These are phyloP conservation scores for Dunckerocampus dactyliophorus DNA, from an alignment of 2,113 vertebrate genomes.

Conservation along the genomic window DNA sequence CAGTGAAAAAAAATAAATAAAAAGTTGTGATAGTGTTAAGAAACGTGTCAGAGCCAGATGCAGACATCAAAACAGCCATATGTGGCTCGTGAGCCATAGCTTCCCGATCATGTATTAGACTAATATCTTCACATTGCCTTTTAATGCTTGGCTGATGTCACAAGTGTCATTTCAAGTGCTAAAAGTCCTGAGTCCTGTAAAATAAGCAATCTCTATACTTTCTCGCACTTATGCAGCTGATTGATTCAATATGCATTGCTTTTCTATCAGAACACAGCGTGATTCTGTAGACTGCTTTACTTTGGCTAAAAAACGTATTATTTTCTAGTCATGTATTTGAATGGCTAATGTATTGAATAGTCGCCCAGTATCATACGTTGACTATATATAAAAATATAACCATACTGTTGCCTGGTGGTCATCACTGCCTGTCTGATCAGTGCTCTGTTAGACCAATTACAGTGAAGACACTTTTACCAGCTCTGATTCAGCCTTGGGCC, in stretches of 20 bases:
- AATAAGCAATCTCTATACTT: no score
- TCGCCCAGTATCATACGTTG: neutral
- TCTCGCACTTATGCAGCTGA: neutral
- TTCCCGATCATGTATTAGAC: no score
- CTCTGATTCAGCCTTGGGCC: constrained; percentile 19
- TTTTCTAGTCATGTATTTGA: neutral
- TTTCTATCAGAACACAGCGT: neutral
- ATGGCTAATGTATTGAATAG: neutral
- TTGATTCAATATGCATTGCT: neutral
- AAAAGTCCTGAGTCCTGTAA: no score
- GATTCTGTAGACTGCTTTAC: neutral
- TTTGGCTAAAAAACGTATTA: constrained; percentile 3
- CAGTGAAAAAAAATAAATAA: no score
- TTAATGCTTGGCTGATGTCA: no score
- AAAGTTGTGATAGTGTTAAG: no score
- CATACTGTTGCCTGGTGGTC: constrained; percentile 1
- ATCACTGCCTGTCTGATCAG: constrained; percentile 3
- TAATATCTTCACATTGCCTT: no score
- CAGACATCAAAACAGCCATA: no score
- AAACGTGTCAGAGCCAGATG: no score
- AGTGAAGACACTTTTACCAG: neutral
- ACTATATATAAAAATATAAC: neutral
- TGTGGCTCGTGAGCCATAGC: no score
- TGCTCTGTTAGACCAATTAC: neutral
- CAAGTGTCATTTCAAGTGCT: no score